Base-by-base conservation (phyloP, 2,888 invertebrate genomes). In the Spodoptera littoralis region DNA sequence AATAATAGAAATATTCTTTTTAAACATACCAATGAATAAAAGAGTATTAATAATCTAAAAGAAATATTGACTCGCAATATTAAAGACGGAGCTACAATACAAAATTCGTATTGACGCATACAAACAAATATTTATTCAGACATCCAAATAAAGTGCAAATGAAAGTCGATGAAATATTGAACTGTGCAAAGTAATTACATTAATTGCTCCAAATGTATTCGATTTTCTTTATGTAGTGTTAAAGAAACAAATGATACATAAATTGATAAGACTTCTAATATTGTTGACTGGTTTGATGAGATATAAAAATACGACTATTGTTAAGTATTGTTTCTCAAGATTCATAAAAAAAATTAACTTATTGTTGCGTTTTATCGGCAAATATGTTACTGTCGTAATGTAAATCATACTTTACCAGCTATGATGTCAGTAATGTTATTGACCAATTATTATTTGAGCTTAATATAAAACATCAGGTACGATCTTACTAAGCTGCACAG, bases 131-230 rank as follows among this genome's bases (percentile, higher is more conserved):
- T 74, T 68, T 55, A 27, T 41, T 13, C 36, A 51, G 41, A 52
- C 22, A 3, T 49, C 46, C 48, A 54, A 36, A 53, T 56, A 47
- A 8, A 54, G 43, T 46, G 18, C 45, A 43, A 74, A 55, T 63
- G 44, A 69, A 70, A 55, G 58, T 74, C 70, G 12, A 27, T 44
- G 12, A 52, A 18, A 4, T 49, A 4, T 51, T 60, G 56, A 67
- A 36, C 54, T 55, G 50, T 41, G 44, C 22, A 6, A 12, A 13
- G 24, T 55, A 43, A 43, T 24, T 12, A 42, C 42, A 9, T 11
- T 44, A 36, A 41, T 30, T 6, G 4, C 13, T 9, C 9, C 1
- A 1, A 48, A 41, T 5, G n/a, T 11, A 3, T 22, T 46, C 27
- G n/a, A 3, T 50, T 36, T 13, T 5, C 3, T 50, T 50, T 12